These are phyloP conservation scores for Streblospio benedicti DNA, from an alignment of 1,140 invertebrate genomes.

Conservation along the genomic window DNA sequence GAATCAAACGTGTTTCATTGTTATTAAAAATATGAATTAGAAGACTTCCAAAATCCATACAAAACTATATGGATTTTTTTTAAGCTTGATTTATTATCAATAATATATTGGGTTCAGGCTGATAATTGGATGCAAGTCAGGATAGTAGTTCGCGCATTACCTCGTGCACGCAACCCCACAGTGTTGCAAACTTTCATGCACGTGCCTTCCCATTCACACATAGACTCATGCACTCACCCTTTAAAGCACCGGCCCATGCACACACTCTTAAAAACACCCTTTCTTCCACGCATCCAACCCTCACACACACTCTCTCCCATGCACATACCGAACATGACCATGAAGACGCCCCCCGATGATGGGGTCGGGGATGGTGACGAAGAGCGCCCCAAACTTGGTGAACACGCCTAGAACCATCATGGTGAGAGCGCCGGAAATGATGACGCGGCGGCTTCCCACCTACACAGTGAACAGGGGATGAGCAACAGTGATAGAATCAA, in stretches of 20 bases:
- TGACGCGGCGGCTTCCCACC: constrained; percentile 16
- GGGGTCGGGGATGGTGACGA: constrained; percentile 78
- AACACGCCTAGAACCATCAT: constrained; percentile 16
- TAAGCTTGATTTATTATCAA: background rate
- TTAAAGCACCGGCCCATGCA: too few species aligned
- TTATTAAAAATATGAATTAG: too few species aligned
- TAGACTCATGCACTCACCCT: too few species aligned
- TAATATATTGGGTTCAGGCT: background rate
- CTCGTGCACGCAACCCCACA: too few species aligned
- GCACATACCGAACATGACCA: constrained; percentile 64
- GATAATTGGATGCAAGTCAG: constrained; percentile 50
- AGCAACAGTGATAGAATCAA: too few species aligned
- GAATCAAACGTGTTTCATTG: too few species aligned
- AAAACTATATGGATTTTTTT: background rate
- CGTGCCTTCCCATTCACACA: too few species aligned
- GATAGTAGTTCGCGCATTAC: too few species aligned
- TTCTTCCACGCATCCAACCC: too few species aligned
- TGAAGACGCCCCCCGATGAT: constrained; percentile 80
- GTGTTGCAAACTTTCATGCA: too few species aligned
- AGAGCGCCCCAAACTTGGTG: constrained; percentile 57
- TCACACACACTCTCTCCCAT: too few species aligned
- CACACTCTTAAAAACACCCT: too few species aligned
- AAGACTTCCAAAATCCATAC: background rate
- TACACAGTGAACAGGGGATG: background rate
- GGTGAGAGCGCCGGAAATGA: constrained; percentile 11